Evolutionary conservation across 2,113 vertebrate species (phyloP).

Genomic region (Poeciliopsis prolifica): DNA sequence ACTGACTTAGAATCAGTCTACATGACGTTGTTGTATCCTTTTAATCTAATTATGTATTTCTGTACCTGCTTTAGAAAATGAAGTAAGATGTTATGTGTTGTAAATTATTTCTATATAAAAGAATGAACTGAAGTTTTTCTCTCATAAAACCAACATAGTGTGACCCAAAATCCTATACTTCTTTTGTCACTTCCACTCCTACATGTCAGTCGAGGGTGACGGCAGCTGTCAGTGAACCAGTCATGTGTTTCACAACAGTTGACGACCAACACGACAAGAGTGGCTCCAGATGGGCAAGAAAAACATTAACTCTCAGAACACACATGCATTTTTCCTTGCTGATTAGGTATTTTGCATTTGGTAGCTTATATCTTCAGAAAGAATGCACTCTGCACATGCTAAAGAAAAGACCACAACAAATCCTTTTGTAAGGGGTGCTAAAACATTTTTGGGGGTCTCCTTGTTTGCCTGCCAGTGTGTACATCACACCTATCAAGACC

Average conservation of each 20-base stretch:
- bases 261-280: constrained; percentile 33
- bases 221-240: constrained; percentile 45
- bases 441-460: constrained; percentile 41
- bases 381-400: constrained; percentile 31
- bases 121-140: too few relatives aligned
- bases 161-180: constrained; percentile 3
- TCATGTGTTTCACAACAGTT: constrained; percentile 27
- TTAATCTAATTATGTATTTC: too few relatives aligned
- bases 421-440: constrained; percentile 22
- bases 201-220: constrained; percentile 61
- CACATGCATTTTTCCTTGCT: constrained; percentile 5
- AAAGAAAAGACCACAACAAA: constrained; percentile 21
- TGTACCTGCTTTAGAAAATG: too few relatives aligned
- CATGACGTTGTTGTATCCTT: too few relatives aligned
- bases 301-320: constrained; percentile 64
- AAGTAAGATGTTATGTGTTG: too few relatives aligned
- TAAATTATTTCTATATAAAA: too few relatives aligned
- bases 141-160: too few relatives aligned
- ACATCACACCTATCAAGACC: constrained; percentile 40
- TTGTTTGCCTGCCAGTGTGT: constrained; percentile 46
- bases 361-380: constrained; percentile 49
- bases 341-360: constrained; percentile 43
- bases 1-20: too few relatives aligned
- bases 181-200: constrained; percentile 33
- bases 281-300: constrained; percentile 65